phyloP scores from a whole-genome alignment of 2,888 invertebrate species.

The Didymodactylos carnosus region DNA sequence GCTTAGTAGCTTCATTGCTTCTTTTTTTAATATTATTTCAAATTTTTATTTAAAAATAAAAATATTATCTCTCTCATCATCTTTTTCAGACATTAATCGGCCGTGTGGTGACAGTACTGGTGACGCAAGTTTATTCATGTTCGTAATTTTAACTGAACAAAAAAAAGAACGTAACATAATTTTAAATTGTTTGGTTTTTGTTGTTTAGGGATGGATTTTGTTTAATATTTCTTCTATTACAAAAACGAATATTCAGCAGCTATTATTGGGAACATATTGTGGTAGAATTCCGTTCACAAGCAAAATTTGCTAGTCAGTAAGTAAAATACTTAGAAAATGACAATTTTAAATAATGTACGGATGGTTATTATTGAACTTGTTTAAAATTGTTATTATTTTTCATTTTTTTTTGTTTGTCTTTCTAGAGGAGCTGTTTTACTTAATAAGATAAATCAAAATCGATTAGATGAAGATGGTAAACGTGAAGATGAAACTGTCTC shows the following conservation, averaged over 20 bases:
- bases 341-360: too few species aligned
- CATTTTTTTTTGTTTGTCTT: background rate
- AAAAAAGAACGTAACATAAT: background rate
- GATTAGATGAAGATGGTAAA: background rate
- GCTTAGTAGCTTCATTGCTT: too few species aligned
- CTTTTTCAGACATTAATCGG: background rate
- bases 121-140: background rate
- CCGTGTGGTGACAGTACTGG: background rate
- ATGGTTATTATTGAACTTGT: too few species aligned
- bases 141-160: background rate
- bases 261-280: conserved; percentile 92
- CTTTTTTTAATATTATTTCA: background rate
- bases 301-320: conserved; percentile 58
- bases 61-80: background rate
- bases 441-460: conserved; percentile 1
- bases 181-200: background rate
- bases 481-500: conserved; percentile 1
- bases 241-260: conserved; percentile 72
- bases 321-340: too few species aligned
- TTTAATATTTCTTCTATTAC: conserved; percentile 73
- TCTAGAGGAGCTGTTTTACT: conserved; percentile 10
- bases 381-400: too few species aligned
- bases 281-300: conserved; percentile 79
- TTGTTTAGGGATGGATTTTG: conserved; percentile 46
- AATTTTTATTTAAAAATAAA: background rate